Evolutionary conservation across 64 coral and sea anemone species (phyloP).

Genomic region (Orbicella faveolata): DNA sequence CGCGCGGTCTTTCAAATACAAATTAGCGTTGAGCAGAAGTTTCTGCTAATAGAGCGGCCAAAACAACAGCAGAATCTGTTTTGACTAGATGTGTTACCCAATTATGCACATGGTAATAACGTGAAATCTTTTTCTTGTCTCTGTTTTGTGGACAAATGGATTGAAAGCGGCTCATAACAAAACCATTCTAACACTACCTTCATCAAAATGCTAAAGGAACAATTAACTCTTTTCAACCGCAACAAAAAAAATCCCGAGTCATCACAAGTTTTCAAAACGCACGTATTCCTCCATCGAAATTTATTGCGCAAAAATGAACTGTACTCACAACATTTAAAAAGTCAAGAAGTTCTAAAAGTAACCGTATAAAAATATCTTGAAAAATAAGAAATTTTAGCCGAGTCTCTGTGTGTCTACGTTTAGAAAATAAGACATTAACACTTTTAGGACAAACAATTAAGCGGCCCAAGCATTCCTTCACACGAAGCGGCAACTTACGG

Average conservation of each 20-base stretch:
- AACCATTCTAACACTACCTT: background rate
- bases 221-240: conserved; percentile 1
- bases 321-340: background rate
- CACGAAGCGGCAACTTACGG: background rate
- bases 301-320: background rate
- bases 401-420: background rate
- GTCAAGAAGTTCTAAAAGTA: background rate
- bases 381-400: no score
- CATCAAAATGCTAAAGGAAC: conserved; percentile 45
- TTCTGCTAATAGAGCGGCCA: background rate
- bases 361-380: background rate
- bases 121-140: background rate
- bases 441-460: conserved; percentile 18
- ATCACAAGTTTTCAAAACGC: background rate
- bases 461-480: conserved; percentile 20
- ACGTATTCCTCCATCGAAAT: background rate
- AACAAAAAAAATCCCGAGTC: background rate
- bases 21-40: background rate
- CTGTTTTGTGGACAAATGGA: background rate
- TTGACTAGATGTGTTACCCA: background rate
- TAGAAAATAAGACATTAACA: background rate
- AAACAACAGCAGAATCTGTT: background rate
- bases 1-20: background rate
- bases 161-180: background rate
- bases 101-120: background rate